phyloP scores from a whole-genome alignment of 2,113 vertebrate genomes.

The Casuarius casuarius region DNA sequence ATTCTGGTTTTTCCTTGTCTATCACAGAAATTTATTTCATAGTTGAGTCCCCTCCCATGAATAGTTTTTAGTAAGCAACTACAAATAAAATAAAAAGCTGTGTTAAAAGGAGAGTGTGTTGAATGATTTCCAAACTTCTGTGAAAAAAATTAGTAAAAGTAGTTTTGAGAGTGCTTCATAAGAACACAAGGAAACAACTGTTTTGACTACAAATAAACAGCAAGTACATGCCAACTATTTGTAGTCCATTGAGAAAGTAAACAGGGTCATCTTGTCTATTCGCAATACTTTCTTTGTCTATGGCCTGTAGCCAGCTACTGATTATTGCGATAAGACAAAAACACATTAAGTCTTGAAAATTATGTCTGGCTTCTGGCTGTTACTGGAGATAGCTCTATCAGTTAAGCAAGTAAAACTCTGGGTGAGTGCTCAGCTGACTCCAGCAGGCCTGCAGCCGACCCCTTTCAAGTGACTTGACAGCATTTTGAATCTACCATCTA shows the following conservation, averaged over 20 bases:
- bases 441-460: conserved; percentile 19
- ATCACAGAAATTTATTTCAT: not conserved
- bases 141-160: not conserved
- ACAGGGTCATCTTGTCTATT: conserved; percentile 50
- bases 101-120: not conserved
- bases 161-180: not conserved
- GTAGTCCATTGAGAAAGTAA: conserved; percentile 58
- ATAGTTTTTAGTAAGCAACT: not conserved
- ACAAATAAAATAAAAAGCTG: not conserved
- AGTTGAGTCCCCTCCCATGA: not conserved
- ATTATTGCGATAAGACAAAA: conserved; percentile 65
- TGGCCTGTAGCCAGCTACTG: conserved; percentile 52
- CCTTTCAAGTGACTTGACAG: conserved; percentile 18
- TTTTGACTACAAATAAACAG: conserved; percentile 52
- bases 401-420: conserved; percentile 19
- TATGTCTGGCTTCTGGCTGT: conserved; percentile 68
- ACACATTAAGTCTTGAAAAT: conserved; percentile 60
- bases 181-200: not conserved
- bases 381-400: conserved; percentile 60
- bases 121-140: not conserved
- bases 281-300: conserved; percentile 51
- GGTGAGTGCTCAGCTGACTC: conserved; percentile 41
- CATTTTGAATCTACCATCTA: not conserved
- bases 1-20: not conserved
- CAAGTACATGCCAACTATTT: conserved; percentile 46